Conservation (phyloP, 2,113 vertebrate species). For the Aegithalos caudatus region DNA sequence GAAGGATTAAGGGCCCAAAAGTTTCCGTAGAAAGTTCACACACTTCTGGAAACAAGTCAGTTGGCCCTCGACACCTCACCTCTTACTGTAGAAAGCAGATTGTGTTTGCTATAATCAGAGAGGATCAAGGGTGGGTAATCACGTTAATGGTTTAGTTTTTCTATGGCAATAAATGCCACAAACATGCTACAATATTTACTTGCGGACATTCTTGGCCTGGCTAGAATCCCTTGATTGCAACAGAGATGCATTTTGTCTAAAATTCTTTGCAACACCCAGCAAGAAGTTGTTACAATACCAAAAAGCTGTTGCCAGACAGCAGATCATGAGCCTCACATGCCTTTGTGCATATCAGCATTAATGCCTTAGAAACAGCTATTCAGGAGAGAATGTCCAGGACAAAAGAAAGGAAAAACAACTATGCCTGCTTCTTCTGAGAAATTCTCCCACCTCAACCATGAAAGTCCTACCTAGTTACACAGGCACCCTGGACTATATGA, state of each 20-base stretch:
- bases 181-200: not conserved
- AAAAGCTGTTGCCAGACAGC: not conserved
- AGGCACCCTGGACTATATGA: not conserved
- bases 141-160: not conserved
- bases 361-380: not conserved
- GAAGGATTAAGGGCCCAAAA: not conserved
- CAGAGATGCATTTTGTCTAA: not conserved
- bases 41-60: not conserved
- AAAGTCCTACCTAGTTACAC: not conserved
- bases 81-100: not conserved
- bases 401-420: not conserved
- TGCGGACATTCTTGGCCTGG: not conserved
- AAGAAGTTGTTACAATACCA: not conserved
- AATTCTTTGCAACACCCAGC: not conserved
- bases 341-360: not conserved
- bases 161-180: not conserved
- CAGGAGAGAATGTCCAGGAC: not conserved
- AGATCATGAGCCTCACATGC: not conserved
- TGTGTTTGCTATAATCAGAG: not conserved
- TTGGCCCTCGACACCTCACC: not conserved
- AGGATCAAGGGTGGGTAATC: not conserved
- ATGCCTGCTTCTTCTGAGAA: not conserved
- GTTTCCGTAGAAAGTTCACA: not conserved
- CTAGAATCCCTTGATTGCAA: not conserved
- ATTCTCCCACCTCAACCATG: not conserved